Evolutionary conservation across 2,888 invertebrate genomes (phyloP).

Genomic region (Cataglyphis altisquamis): DNA sequence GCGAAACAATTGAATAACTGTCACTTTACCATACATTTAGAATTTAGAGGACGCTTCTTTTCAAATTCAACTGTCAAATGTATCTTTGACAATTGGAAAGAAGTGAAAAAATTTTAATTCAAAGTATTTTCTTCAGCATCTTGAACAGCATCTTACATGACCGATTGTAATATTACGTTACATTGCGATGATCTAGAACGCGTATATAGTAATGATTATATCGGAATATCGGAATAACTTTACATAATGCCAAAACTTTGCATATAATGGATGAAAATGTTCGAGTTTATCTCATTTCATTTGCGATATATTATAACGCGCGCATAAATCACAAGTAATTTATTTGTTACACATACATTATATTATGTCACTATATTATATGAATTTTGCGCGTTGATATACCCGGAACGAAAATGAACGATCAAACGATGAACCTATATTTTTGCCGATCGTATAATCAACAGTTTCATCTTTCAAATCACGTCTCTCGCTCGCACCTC

Average conservation of each 20-base stretch:
- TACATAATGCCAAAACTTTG: slow-evolving; percentile 43
- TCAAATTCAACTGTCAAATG: background rate
- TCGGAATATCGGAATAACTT: background rate
- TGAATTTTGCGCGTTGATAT: slow-evolving; percentile 46
- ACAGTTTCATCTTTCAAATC: slow-evolving; percentile 50
- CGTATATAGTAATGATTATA: slow-evolving; percentile 20
- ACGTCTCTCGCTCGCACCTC: slow-evolving; percentile 41
- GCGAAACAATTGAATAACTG: background rate
- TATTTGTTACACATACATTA: background rate
- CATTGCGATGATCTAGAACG: background rate
- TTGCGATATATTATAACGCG: slow-evolving; percentile 36
- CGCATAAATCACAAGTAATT: slow-evolving; percentile 50
- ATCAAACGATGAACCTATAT: slow-evolving; percentile 38
- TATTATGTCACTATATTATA: slow-evolving; percentile 43
- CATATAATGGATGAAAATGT: slow-evolving; percentile 17
- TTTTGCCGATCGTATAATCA: slow-evolving; percentile 44
- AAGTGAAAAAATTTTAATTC: background rate
- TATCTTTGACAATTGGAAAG: background rate
- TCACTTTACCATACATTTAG: background rate
- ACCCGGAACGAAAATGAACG: slow-evolving; percentile 9
- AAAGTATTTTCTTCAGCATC: background rate
- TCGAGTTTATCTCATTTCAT: slow-evolving; percentile 45
- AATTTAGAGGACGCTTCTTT: background rate
- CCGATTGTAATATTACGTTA: background rate
- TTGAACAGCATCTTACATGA: background rate